A percentile compares a stretch with the other conserved stretches of the same genome.
phyloP scores from a whole-genome alignment of 2,888 invertebrate species.

The Smittia sp. region DNA sequence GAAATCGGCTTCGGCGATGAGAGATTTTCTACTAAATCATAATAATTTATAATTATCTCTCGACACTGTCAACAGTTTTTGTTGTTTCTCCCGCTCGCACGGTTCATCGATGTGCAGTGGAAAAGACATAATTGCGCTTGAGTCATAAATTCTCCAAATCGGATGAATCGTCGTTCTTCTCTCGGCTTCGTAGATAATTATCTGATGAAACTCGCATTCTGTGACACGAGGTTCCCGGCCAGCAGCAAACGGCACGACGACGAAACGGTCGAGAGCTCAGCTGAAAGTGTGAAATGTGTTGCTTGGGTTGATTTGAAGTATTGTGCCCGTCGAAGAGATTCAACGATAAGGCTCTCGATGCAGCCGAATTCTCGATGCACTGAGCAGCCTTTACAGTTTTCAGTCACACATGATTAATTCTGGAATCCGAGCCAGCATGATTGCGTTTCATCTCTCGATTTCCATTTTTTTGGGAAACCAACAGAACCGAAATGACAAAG shows the following conservation, averaged over 20 bases:
- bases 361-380: background rate
- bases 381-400: background rate
- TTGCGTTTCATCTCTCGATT: background rate
- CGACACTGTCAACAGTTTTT: slow-evolving; percentile 31
- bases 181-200: slow-evolving; percentile 1
- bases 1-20: background rate
- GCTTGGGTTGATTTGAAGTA: background rate
- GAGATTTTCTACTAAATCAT: slow-evolving; percentile 22
- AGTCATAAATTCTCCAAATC: slow-evolving; percentile 20
- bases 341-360: background rate
- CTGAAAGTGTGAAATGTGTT: background rate
- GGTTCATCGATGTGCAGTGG: background rate
- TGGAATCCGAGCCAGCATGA: slow-evolving; percentile 6
- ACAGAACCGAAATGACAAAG: slow-evolving; percentile 4
- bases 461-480: background rate
- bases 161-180: slow-evolving; percentile 7
- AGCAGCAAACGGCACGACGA: background rate
- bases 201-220: slow-evolving; percentile 12
- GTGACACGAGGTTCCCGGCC: background rate
- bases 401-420: slow-evolving; percentile 26
- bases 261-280: background rate
- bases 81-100: background rate
- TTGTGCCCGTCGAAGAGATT: background rate
- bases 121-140: slow-evolving; percentile 21
- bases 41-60: slow-evolving; percentile 33